Conservation (phyloP, 2,888 invertebrate genomes). For the Volucella inflata region DNA sequence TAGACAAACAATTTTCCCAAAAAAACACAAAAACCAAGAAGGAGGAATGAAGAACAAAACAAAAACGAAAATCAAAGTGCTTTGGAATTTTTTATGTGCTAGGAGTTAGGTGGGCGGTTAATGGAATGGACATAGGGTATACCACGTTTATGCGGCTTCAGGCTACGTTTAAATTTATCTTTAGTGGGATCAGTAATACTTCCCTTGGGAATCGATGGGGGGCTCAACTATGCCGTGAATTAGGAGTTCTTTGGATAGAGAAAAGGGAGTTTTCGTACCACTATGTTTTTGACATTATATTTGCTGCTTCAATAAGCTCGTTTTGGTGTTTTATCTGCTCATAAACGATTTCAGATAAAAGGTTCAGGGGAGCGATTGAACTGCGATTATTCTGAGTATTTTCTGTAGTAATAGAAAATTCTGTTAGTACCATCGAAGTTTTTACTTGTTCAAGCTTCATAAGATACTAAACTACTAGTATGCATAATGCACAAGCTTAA, state of each 20-base stretch:
- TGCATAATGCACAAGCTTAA: too few species aligned
- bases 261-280: too few species aligned
- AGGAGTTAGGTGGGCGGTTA: constrained; percentile 18
- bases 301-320: too few species aligned
- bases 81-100: constrained; percentile 18
- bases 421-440: too few species aligned
- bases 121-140: constrained; percentile 25
- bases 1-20: constrained; percentile 51
- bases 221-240: neutral
- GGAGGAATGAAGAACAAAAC: constrained; percentile 20
- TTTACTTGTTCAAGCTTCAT: too few species aligned
- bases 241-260: neutral
- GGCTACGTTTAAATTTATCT: constrained; percentile 15
- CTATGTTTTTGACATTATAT: too few species aligned
- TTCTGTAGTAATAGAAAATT: too few species aligned
- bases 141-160: constrained; percentile 8
- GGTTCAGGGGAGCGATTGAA: too few species aligned
- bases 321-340: too few species aligned
- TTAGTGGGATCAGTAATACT: neutral
- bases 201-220: neutral
- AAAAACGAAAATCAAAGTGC: constrained; percentile 45
- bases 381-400: too few species aligned
- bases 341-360: too few species aligned
- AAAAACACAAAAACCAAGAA: neutral
- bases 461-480: too few species aligned